Evolutionary conservation across 1,140 invertebrate species (phyloP), one percentile per base, ranked within the genome.

Genomic region (Holcopasites calliopsidis): DNA sequence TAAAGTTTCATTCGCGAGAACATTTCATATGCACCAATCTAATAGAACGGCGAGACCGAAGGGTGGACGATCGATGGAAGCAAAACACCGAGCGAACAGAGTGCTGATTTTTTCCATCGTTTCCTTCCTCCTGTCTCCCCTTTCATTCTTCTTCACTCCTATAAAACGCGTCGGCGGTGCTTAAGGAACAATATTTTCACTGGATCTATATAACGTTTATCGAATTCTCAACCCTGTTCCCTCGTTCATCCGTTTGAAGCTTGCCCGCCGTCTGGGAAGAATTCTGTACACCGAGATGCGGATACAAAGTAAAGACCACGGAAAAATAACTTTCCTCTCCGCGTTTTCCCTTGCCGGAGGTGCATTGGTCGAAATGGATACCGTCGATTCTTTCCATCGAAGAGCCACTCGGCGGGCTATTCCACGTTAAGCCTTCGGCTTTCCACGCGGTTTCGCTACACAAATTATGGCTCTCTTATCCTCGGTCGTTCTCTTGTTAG

Each of bases 151-250:
- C 23, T 23, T 7, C 18, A 0, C 44, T 16, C 18, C 38, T 38
- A 54, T n/a, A 8, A 31, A 50, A 71, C 74, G 57, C 55, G 66
- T 75, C 73, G 73, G 26, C n/a, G 66, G 38, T 47, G 57, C 57
- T 76, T 62, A 76, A 76, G 71, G 74, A 76, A 76, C 38, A 76
- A 76, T 76, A 76, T 76, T 76, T 76, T 62, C 66, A 38, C 74
- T 44, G 74, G 66, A 61, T 76, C 54, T 68, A 31, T 62, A 71
- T 76, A 76, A 76, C 66, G 55, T 76, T 61, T 76, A 76, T 76
- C 74, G 66, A 76, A 76, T 71, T 76, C 49, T 49, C 66, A 33
- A 60, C 74, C 71, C 57, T 16, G 61, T 71, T 47, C 49, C 18
- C 23, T 1, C 16, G 66, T 60, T 58, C 74, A 26, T 62, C 42